Base-by-base conservation (phyloP, 2,113 vertebrate species). In the Podilymbus podiceps region DNA sequence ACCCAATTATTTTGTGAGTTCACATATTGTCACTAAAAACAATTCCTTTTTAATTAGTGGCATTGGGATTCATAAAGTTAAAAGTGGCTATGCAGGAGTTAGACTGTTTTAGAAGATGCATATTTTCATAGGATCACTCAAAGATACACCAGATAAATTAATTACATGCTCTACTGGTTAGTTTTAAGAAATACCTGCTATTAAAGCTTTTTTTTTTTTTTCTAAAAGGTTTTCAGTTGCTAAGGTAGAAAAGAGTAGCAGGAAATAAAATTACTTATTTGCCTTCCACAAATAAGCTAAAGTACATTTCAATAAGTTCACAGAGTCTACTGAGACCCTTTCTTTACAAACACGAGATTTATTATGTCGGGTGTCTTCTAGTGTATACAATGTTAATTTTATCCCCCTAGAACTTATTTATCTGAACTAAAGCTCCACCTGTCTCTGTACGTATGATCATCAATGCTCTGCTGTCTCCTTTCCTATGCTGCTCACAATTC, bases 11-110 rank as follows among this genome's bases (percentile, higher is more conserved):
- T 91, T 75, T 44, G 58, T 23, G 62, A 90, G 67, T 88, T 96
- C 85, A 63, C 60, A 59, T 84, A 84, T 8, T 83, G 71, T 90
- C 90, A 81, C 67, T 47, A 90, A 92, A 95, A 95, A 55, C 50
- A 90, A 59, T 88, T 93, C 85, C 71, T 89, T 76, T 91, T 91
- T 95, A 96, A 97, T 96, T 96, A 86, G 59, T 88, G 91, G 95
- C 59, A 62, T 2, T 74, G 67, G 59, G 90, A 91, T 95, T 77
- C 90, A 85, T 83, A 59, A 96, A 91, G 85, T 84, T 72, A 77
- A 85, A 94, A 83, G 40, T 31, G 5, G 21, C 62, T 62, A 31
- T 8, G 49, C 18, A 44, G 49, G 11, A 96, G 25, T 23, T 27
- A 52, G 40, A 44, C 42, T 55, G 71, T 28, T 89, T 56, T 33